These are phyloP conservation scores for Chlorodrepanis virens DNA, from an alignment of 2,113 vertebrate species.

Conservation along the genomic window DNA sequence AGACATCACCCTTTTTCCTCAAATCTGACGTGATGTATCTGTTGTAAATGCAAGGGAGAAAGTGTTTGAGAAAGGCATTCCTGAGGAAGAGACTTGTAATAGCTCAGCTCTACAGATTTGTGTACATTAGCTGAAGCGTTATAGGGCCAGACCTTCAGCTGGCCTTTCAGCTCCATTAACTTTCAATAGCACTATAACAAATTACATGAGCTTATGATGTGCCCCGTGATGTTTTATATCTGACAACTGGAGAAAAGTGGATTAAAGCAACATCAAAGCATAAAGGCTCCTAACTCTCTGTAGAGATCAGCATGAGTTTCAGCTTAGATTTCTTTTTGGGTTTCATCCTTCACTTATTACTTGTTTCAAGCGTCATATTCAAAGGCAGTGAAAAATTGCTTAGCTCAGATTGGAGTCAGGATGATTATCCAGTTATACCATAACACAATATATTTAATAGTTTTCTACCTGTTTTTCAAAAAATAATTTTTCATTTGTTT, in stretches of 20 bases:
- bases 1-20: not conserved
- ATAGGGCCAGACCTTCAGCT: not conserved
- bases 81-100: not conserved
- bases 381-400: not conserved
- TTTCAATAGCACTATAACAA: constrained; percentile 6
- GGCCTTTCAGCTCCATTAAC: constrained; percentile 24
- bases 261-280: constrained; percentile 23
- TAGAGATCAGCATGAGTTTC: not conserved
- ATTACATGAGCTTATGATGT: not conserved
- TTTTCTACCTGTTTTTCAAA: not conserved
- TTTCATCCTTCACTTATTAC: not conserved
- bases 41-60: not conserved
- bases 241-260: not conserved
- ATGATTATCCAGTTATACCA: not conserved
- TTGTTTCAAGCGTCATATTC: not conserved
- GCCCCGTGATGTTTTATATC: constrained; percentile 11
- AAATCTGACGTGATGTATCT: not conserved
- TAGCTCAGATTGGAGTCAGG: not conserved
- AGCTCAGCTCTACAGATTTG: not conserved
- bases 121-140: not conserved
- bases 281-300: not conserved
- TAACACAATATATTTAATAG: not conserved
- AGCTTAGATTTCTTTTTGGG: not conserved
- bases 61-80: not conserved
- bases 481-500: not conserved